Base-by-base conservation (phyloP, 1,140 invertebrate species). In the Psix sp. region DNA sequence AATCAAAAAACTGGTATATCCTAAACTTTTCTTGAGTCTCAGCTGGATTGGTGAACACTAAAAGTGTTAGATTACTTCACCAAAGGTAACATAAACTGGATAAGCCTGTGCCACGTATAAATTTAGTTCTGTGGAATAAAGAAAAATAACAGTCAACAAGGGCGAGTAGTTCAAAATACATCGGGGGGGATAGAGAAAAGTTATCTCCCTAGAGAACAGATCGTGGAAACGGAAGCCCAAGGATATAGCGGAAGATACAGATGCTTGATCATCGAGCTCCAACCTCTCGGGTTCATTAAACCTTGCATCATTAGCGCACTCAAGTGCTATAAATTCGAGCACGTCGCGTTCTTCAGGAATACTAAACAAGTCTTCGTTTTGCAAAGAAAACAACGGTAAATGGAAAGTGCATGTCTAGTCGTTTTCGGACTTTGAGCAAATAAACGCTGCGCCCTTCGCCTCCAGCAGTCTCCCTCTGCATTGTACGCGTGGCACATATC, bases 391-490 rank as follows among this genome's bases (percentile, higher is more conserved):
- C 62, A 80, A 77, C 68, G 65, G 76, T 78, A 78, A 84, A 85
- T 84, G 78, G 82, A 84, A 84, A 84, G 80, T 80, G 83, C 82
- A 84, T 84, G 84, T 83, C 83, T 76, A 83, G 82, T 75, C 60
- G 62, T 72, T 68, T 68, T 71, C 56, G 60, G 66, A 67, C 76
- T 67, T 66, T 77, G 62, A 24, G 63, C 66, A 77, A 79, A 79
- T 63, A 76, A 76, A 77, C 68, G 70, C 48, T 76, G 43, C 40
- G 56, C 78, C 52, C 60, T 74, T 46, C 46, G 15, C 42, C 54
- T 36, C 17, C 17, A 3, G 2, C 48, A 6, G 33, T 38, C 36
- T 24, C 21, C 36, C 39, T 39, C 51, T 33, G 18, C 74, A 82
- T 83, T 83, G 80, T 84, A 85, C 84, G 83, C 83, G 63, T 62